Conservation (phyloP, 2,888 invertebrate genomes). For the Noctuana brunneofusca region DNA sequence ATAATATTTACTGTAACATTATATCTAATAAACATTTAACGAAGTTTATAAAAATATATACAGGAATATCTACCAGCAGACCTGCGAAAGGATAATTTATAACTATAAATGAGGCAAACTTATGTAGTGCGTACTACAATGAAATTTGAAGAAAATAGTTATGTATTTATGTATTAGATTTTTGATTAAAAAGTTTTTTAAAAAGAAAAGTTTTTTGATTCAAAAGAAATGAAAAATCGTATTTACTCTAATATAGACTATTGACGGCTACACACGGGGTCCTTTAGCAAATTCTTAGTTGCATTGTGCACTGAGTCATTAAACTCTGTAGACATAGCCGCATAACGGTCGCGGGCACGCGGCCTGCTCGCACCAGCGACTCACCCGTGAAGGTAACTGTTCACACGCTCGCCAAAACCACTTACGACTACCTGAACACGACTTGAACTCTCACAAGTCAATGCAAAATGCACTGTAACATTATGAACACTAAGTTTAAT, state of each 20-base stretch:
- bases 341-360: slow-evolving; percentile 51
- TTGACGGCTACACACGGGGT: slow-evolving; percentile 7
- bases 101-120: too few relatives aligned
- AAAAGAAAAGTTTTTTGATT: too few relatives aligned
- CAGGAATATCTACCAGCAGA: too few relatives aligned
- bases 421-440: slow-evolving; percentile 32
- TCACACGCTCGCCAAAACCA: slow-evolving; percentile 34
- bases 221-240: too few relatives aligned
- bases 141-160: too few relatives aligned
- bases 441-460: slow-evolving; percentile 3
- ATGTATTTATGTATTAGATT: too few relatives aligned
- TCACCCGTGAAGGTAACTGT: slow-evolving; percentile 45
- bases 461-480: neutral
- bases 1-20: too few relatives aligned
- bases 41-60: too few relatives aligned
- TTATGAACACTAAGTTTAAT: neutral
- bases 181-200: too few relatives aligned
- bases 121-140: too few relatives aligned
- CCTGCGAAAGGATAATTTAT: too few relatives aligned
- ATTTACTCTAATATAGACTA: neutral
- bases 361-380: slow-evolving; percentile 37
- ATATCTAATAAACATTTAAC: too few relatives aligned
- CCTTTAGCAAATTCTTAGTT: slow-evolving; percentile 46
- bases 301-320: slow-evolving; percentile 58
- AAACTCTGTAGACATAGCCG: slow-evolving; percentile 54